Percentiles rank a stretch among this genome's conserved stretches.
Evolutionary conservation across 2,888 invertebrate genomes (phyloP).

Genomic region (Halictus ligatus): DNA sequence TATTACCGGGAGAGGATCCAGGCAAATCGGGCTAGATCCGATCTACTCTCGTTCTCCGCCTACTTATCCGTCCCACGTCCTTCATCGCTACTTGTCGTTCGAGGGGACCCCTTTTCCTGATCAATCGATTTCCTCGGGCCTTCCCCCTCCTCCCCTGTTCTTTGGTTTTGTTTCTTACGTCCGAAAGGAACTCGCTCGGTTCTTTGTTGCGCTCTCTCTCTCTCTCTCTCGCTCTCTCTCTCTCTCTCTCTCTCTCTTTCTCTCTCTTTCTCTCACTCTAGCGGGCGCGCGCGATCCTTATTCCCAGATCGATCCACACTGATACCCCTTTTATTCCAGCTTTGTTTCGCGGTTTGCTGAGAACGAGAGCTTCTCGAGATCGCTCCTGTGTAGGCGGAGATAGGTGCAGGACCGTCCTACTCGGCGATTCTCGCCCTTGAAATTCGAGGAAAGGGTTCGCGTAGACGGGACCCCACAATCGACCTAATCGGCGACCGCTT

Average conservation of each 20-base stretch:
- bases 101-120: conserved; percentile 42
- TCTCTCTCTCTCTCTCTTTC: too few species aligned
- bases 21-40: conserved; percentile 79
- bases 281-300: conserved; percentile 19
- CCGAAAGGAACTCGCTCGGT: conserved; percentile 36
- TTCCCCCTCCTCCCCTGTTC: background rate
- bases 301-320: conserved; percentile 49
- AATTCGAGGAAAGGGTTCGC: conserved; percentile 6
- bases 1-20: conserved; percentile 73
- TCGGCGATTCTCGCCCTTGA: background rate
- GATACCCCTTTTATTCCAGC: conserved; percentile 47
- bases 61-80: conserved; percentile 51
- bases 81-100: conserved; percentile 27
- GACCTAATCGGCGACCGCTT: background rate
- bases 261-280: background rate
- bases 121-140: conserved; percentile 58
- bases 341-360: conserved; percentile 51
- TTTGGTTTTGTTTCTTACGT: conserved; percentile 49
- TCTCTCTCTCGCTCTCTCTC: background rate
- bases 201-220: conserved; percentile 28
- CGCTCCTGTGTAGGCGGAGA: background rate
- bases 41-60: conserved; percentile 64
- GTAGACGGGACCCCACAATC: background rate
- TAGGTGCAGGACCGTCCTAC: background rate
- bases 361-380: conserved; percentile 13